Percentiles rank a stretch among this genome's conserved stretches.
Conservation (phyloP, 2,888 invertebrate genomes). For the Dynastes tityus region DNA sequence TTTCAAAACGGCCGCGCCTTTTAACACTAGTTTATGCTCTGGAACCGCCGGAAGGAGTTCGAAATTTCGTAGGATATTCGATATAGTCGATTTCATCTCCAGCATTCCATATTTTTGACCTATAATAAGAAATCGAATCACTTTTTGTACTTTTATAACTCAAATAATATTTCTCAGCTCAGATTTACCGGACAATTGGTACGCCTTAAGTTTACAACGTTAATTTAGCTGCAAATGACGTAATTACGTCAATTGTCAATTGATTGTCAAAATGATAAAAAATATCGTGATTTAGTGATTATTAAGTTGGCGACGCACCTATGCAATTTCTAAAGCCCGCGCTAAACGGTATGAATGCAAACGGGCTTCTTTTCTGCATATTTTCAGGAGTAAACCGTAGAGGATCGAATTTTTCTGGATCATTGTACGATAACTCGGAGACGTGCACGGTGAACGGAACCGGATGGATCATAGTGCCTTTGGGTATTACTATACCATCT, state of each 20-base stretch:
- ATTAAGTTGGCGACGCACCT: conserved; percentile 53
- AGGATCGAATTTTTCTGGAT: conserved; percentile 70
- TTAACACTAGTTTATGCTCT: conserved; percentile 68
- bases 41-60: conserved; percentile 54
- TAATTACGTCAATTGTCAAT: not conserved
- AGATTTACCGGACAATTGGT: no score
- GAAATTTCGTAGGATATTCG: conserved; percentile 71
- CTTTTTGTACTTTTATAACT: not conserved
- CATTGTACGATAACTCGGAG: conserved; percentile 68
- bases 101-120: conserved; percentile 70
- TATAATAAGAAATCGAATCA: conserved; percentile 17
- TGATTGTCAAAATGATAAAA: not conserved
- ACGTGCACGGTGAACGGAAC: conserved; percentile 70
- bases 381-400: conserved; percentile 69
- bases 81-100: conserved; percentile 72
- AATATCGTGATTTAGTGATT: not conserved
- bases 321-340: conserved; percentile 66
- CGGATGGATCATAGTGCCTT: conserved; percentile 66
- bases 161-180: not conserved
- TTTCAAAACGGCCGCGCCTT: conserved; percentile 70
- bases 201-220: no score
- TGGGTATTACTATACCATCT: conserved; percentile 68
- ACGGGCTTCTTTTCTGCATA: conserved; percentile 60
- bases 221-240: no score
- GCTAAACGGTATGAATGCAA: conserved; percentile 65